Conservation (phyloP, 2,113 vertebrate species). For the Jaculus jaculus region DNA sequence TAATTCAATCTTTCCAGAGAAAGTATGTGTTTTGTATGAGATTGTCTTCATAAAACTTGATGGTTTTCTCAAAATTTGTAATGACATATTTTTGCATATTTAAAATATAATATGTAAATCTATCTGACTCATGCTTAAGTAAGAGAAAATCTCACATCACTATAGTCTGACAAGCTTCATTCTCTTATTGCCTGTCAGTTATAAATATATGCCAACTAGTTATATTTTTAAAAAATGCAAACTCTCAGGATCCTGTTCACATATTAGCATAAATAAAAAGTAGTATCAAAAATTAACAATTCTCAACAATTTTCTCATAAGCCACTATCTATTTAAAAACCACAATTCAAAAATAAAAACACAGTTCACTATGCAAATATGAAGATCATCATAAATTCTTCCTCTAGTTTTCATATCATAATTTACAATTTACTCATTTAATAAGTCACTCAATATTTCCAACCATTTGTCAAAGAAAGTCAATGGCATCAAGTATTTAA, state of each 20-base stretch:
- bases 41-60: slow-evolving; percentile 31
- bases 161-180: not conserved
- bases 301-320: not conserved
- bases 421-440: slow-evolving; percentile 53
- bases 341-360: slow-evolving; percentile 50
- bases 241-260: slow-evolving; percentile 7
- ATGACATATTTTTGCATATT: slow-evolving; percentile 43
- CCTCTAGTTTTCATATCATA: slow-evolving; percentile 19
- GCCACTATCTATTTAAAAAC: slow-evolving; percentile 8
- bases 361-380: not conserved
- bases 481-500: slow-evolving; percentile 57
- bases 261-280: slow-evolving; percentile 24
- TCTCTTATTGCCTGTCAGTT: slow-evolving; percentile 12
- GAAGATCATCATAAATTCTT: slow-evolving; percentile 10
- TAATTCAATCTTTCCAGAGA: slow-evolving; percentile 47
- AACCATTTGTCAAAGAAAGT: slow-evolving; percentile 62
- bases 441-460: slow-evolving; percentile 32
- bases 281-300: slow-evolving; percentile 10
- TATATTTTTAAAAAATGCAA: slow-evolving; percentile 44
- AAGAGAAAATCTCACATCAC: not conserved
- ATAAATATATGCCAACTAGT: not conserved
- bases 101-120: slow-evolving; percentile 17
- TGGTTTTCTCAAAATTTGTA: slow-evolving; percentile 31
- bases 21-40: slow-evolving; percentile 44
- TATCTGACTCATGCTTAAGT: slow-evolving; percentile 21